A percentile compares a stretch with the other conserved stretches of the same genome.
phyloP scores from a whole-genome alignment of 2,888 invertebrate genomes.

The Zygaena filipendulae region DNA sequence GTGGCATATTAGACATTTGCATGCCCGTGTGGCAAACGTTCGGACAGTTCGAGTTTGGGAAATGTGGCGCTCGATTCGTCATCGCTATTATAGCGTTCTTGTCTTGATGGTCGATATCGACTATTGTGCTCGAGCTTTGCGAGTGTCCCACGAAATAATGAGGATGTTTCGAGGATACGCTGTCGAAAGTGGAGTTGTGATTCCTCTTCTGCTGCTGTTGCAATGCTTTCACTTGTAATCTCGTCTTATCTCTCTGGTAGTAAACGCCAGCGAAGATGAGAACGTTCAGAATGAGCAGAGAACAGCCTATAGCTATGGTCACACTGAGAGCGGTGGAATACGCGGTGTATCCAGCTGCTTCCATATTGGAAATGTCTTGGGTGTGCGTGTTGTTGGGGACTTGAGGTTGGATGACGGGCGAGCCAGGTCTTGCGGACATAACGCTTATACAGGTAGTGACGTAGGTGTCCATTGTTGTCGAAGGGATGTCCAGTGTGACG shows the following conservation, averaged over 20 bases:
- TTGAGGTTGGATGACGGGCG: constrained; percentile 52
- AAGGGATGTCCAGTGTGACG: constrained; percentile 59
- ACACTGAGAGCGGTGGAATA: constrained; percentile 82
- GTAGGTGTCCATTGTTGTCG: constrained; percentile 71
- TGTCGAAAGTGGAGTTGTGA: constrained; percentile 64
- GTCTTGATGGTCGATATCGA: constrained; percentile 85
- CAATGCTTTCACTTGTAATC: constrained; percentile 78
- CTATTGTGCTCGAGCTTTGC: constrained; percentile 84
- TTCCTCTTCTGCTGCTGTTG: constrained; percentile 79
- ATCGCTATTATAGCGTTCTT: constrained; percentile 63
- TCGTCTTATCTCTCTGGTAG: constrained; percentile 82
- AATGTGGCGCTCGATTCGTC: constrained; percentile 60
- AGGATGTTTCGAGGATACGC: constrained; percentile 76
- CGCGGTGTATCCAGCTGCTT: constrained; percentile 80
- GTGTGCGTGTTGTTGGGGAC: constrained; percentile 72
- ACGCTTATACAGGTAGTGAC: constrained; percentile 78
- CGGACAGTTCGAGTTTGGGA: constrained; percentile 55
- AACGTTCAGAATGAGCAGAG: constrained; percentile 82
- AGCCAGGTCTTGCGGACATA: constrained; percentile 75
- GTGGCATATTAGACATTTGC: constrained; percentile 62
- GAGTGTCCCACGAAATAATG: constrained; percentile 83
- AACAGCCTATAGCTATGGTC: constrained; percentile 85
- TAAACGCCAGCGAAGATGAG: constrained; percentile 87
- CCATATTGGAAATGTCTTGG: constrained; percentile 82
- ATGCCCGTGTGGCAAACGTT: constrained; percentile 71